Conservation (phyloP, 37 sponge, comb jelly and placozoan species). For the Diacarnus erythraeanus region DNA sequence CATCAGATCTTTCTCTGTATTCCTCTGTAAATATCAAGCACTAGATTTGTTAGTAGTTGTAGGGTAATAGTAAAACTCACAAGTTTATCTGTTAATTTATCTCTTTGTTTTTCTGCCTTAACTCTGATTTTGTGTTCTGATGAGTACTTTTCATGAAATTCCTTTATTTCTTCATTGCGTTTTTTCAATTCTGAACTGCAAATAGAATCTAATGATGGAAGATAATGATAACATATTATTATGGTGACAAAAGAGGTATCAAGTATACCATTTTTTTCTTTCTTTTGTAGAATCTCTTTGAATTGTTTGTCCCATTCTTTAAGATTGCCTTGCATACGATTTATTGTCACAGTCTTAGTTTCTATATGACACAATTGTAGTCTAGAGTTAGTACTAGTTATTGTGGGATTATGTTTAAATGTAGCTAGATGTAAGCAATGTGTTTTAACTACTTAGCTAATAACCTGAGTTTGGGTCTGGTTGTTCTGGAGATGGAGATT, state of each 20-base stretch:
- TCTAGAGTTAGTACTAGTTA: too few species aligned
- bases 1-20: constrained; percentile 7
- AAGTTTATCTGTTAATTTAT: constrained; percentile 33
- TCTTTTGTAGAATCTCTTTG: constrained; percentile 54
- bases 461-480: constrained; percentile 88
- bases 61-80: constrained; percentile 17
- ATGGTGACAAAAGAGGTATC: background rate
- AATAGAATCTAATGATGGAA: constrained; percentile 33
- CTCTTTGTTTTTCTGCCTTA: constrained; percentile 41
- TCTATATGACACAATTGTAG: too few species aligned
- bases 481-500: constrained; percentile 57
- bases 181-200: constrained; percentile 34
- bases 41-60: background rate
- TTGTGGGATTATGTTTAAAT: too few species aligned
- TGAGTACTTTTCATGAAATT: constrained; percentile 32
- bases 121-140: constrained; percentile 31
- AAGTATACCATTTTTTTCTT: constrained; percentile 58
- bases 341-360: constrained; percentile 71
- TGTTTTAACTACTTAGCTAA: too few species aligned
- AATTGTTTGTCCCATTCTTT: constrained; percentile 74
- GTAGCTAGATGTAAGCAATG: too few species aligned
- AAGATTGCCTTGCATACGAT: constrained; percentile 66
- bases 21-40: constrained; percentile 9
- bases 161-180: constrained; percentile 50
- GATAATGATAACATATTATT: background rate